Conservation (phyloP, 2,797 vertebrate genomes). For the Aphelocoma californica region DNA sequence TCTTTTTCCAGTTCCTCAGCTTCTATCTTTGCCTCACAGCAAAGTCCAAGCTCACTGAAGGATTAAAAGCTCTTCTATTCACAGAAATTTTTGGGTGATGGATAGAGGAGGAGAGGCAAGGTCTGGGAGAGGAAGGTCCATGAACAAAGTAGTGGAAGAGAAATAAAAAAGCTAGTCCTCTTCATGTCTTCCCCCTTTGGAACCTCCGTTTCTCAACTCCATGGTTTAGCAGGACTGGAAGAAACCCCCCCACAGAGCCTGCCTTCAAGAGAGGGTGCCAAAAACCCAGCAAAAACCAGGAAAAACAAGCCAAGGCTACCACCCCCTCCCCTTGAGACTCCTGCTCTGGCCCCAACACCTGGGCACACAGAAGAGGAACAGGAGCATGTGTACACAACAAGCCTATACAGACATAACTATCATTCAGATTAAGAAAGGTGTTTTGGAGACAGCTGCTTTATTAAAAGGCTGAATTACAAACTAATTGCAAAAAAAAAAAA, state of each 20-base stretch:
- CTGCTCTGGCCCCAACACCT: not conserved
- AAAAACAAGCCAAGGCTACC: not conserved
- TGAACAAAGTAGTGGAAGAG: not conserved
- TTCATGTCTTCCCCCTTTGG: not conserved
- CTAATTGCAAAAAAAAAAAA: not conserved
- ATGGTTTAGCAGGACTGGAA: not conserved
- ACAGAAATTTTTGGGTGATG: not conserved
- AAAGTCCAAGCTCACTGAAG: not conserved
- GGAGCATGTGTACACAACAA: not conserved
- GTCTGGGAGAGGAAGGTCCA: not conserved
- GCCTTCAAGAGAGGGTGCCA: not conserved
- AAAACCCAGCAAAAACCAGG: not conserved
- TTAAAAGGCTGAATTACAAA: not conserved
- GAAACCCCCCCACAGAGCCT: rapidly evolving
- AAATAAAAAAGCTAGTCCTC: not conserved
- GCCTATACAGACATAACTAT: not conserved
- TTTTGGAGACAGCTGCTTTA: not conserved
- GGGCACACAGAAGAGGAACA: not conserved
- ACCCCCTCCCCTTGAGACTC: rapidly evolving
- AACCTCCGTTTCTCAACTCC: not conserved
- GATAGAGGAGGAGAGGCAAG: not conserved
- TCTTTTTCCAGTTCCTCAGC: not conserved
- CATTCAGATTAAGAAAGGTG: not conserved
- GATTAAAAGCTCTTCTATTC: not conserved
- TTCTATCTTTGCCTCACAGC: not conserved